These are phyloP conservation scores for Eustalomyia histrio DNA, from an alignment of 2,888 invertebrate species.

Conservation along the genomic window DNA sequence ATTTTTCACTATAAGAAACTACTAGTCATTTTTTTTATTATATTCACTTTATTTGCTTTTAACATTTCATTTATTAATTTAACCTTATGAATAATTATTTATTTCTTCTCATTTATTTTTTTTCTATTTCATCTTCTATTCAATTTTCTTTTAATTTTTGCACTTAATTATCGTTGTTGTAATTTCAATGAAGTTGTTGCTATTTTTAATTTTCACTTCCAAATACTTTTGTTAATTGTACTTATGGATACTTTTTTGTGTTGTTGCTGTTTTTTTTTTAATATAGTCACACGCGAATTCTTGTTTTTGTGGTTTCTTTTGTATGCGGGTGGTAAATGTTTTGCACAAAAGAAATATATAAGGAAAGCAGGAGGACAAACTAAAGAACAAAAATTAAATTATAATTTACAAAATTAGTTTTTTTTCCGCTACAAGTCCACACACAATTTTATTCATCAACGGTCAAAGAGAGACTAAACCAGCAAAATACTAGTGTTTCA, in stretches of 20 bases:
- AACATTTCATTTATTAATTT: conserved; percentile 14
- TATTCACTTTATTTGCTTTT: conserved; percentile 42
- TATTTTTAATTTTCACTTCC: conserved; percentile 12
- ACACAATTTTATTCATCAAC: conserved; percentile 51
- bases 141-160: background rate
- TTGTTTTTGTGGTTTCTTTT: conserved; percentile 38
- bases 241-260: conserved; percentile 3
- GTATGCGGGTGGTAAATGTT: conserved; percentile 51
- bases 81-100: conserved; percentile 22
- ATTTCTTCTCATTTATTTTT: background rate
- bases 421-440: conserved; percentile 8
- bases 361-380: conserved; percentile 45
- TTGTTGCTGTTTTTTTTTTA: conserved; percentile 24
- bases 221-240: conserved; percentile 18
- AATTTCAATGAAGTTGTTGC: background rate
- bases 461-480: conserved; percentile 54
- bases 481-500: conserved; percentile 26
- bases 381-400: conserved; percentile 46
- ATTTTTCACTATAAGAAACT: conserved; percentile 32
- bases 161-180: background rate
- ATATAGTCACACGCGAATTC: conserved; percentile 41
- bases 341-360: conserved; percentile 34
- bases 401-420: conserved; percentile 29
- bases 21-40: conserved; percentile 23
- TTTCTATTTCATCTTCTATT: background rate